These are phyloP conservation scores for Hiodon tergisus DNA, from an alignment of 2,113 vertebrate genomes.

Conservation along the genomic window DNA sequence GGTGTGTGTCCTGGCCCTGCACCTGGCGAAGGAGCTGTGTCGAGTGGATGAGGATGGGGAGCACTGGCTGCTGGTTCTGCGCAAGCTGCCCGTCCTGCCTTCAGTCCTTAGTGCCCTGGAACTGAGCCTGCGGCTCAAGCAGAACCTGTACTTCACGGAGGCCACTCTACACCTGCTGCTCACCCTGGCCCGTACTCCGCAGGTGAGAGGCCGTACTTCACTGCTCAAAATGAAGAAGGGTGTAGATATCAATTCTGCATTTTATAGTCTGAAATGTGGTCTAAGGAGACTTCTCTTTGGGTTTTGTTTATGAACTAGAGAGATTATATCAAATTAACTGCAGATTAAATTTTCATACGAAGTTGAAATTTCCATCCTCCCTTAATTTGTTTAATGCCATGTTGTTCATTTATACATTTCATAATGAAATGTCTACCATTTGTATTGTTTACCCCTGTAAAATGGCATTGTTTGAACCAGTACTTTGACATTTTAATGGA, in stretches of 20 bases:
- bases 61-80: slow-evolving; percentile 81
- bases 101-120: slow-evolving; percentile 82
- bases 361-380: no score
- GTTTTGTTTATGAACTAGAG: neutral
- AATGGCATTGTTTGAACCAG: no score
- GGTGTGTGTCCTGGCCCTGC: slow-evolving; percentile 90
- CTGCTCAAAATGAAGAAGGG: neutral
- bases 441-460: no score
- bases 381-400: no score
- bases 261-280: neutral
- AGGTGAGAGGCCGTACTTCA: slow-evolving; percentile 62
- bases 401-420: no score
- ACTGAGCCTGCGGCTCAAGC: slow-evolving; percentile 83
- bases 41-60: slow-evolving; percentile 84
- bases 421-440: no score
- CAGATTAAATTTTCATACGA: neutral
- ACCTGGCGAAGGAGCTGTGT: slow-evolving; percentile 91
- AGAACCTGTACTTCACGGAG: slow-evolving; percentile 92
- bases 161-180: slow-evolving; percentile 87
- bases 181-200: slow-evolving; percentile 83
- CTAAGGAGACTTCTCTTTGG: neutral
- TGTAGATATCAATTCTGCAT: neutral
- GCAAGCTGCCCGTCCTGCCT: slow-evolving; percentile 81
- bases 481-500: no score
- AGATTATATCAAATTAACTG: neutral